Evolutionary conservation across 2,888 invertebrate genomes (phyloP), one percentile per base, ranked within the genome.

Genomic region (Idaea aversata): DNA sequence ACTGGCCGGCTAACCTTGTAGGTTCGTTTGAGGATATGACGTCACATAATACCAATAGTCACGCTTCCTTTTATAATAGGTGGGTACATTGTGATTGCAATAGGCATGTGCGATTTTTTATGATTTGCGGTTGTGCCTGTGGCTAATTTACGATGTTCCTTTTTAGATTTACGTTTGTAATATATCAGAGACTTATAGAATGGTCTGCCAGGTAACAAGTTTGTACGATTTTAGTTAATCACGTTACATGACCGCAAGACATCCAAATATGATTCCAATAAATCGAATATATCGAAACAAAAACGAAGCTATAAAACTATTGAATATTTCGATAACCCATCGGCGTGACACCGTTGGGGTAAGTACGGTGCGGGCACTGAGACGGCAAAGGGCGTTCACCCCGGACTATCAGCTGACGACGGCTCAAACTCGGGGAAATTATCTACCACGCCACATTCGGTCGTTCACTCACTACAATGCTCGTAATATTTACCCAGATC

Each of bases 341-440:
- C 84, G 85, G 87, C 88, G 87, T 85, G 80, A 77, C 76, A 76
- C 76, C 74, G 75, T 72, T 78, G 78, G 84, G 88, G 87, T 88
- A 88, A 83, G 85, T 84, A 82, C 84, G 85, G 81, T 84, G 83
- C 84, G 85, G 81, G 77, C 83, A 86, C 80, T 81, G 88, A 89
- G 88, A 90, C 91, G 90, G 89, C 85, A 88, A 15, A 83, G 91
- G 90, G 74, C 88, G 83, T 83, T 88, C 82, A 88, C 90, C 91
- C 83, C 84, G 65, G 75, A 77, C 85, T 92, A 91, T 93, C 92
- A 92, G 91, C 91, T 91, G 91, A 91, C 91, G 90, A 90, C 88
- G 84, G 79, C 77, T 79, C 81, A 83, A 84, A 82, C 79, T 82
- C 82, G 83, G 82, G 79, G 82, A 87, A 87, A 87, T 90, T 88